These are phyloP conservation scores for Lonchura striata DNA, from an alignment of 2,113 vertebrate genomes.

Conservation along the genomic window DNA sequence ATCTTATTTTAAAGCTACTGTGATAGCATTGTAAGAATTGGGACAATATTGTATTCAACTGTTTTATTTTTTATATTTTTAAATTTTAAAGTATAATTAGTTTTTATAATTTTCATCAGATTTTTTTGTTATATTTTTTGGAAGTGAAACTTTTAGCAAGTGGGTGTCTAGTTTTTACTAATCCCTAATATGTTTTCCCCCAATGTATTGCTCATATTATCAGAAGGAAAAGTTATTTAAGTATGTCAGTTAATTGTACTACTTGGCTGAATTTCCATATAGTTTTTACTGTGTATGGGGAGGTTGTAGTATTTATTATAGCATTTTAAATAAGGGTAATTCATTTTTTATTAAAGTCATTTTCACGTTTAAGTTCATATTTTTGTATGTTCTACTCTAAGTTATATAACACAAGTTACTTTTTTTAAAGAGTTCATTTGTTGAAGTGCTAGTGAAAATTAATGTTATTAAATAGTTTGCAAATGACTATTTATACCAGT, in stretches of 20 bases:
- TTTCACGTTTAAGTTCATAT: slow-evolving; percentile 99
- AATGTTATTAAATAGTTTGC: slow-evolving; percentile 99
- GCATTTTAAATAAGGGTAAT: slow-evolving; percentile 99
- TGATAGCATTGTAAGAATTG: slow-evolving; percentile 99
- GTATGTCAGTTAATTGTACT: slow-evolving; percentile 98
- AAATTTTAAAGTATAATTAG: slow-evolving; percentile 99
- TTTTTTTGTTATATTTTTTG: slow-evolving; percentile 99
- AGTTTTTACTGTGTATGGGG: slow-evolving; percentile 99
- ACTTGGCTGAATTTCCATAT: slow-evolving; percentile 99
- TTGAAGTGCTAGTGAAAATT: slow-evolving; percentile 99
- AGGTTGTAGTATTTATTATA: slow-evolving; percentile 99
- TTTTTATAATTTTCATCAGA: slow-evolving; percentile 99
- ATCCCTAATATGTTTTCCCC: slow-evolving; percentile 95
- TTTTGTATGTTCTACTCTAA: slow-evolving; percentile 99
- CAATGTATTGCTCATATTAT: slow-evolving; percentile 99
- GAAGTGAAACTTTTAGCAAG: slow-evolving; percentile 97
- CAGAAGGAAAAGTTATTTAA: slow-evolving; percentile 99
- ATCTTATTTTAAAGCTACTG: slow-evolving; percentile 99
- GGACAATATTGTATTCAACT: slow-evolving; percentile 98
- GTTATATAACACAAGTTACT: slow-evolving; percentile 97
- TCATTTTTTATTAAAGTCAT: slow-evolving; percentile 99
- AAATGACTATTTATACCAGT: slow-evolving; percentile 99
- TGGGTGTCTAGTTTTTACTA: slow-evolving; percentile 99
- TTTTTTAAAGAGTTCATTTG: slow-evolving; percentile 99
- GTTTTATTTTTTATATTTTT: slow-evolving; percentile 99